phyloP scores from a whole-genome alignment of 2,797 vertebrate genomes.

The Melanotaenia trifasciata region DNA sequence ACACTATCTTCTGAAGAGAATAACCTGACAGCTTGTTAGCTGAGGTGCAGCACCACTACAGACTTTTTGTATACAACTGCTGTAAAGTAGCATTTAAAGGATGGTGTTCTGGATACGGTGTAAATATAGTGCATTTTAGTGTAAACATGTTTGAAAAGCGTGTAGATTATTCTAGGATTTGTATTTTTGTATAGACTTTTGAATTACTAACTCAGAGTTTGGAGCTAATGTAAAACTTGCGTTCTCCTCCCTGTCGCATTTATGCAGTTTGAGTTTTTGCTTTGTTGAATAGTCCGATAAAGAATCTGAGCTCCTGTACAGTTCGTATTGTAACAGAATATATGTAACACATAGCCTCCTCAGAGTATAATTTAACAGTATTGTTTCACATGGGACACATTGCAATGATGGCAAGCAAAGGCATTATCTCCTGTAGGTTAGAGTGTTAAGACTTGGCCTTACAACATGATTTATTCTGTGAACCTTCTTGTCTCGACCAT shows the following conservation, averaged over 20 bases:
- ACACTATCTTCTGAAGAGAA: slow-evolving; percentile 73
- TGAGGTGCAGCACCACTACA: slow-evolving; percentile 69
- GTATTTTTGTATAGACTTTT: slow-evolving; percentile 88
- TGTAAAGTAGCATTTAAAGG: slow-evolving; percentile 81
- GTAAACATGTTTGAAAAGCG: slow-evolving; percentile 76
- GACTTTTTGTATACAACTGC: slow-evolving; percentile 80
- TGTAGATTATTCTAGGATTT: slow-evolving; percentile 85
- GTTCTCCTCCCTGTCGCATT: slow-evolving; percentile 52
- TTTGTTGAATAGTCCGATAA: slow-evolving; percentile 48
- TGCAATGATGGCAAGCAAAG: slow-evolving; percentile 69
- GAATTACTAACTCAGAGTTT: slow-evolving; percentile 75
- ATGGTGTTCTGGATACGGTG: slow-evolving; percentile 72
- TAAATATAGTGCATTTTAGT: slow-evolving; percentile 81
- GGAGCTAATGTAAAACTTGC: slow-evolving; percentile 58
- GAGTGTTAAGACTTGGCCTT: slow-evolving; percentile 73
- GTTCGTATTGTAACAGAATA: slow-evolving; percentile 52
- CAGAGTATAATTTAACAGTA: slow-evolving; percentile 69
- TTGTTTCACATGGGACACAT: slow-evolving; percentile 73
- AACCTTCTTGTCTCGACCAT: slow-evolving; percentile 72
- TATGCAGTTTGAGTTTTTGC: slow-evolving; percentile 63
- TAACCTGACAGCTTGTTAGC: slow-evolving; percentile 58
- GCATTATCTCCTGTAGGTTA: slow-evolving; percentile 54
- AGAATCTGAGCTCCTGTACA: slow-evolving; percentile 69
- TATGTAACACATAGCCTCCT: slow-evolving; percentile 56
- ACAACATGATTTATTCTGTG: slow-evolving; percentile 53